phyloP scores from a whole-genome alignment of 53 echinoderm and acorn worm species.

The Astropecten irregularis region DNA sequence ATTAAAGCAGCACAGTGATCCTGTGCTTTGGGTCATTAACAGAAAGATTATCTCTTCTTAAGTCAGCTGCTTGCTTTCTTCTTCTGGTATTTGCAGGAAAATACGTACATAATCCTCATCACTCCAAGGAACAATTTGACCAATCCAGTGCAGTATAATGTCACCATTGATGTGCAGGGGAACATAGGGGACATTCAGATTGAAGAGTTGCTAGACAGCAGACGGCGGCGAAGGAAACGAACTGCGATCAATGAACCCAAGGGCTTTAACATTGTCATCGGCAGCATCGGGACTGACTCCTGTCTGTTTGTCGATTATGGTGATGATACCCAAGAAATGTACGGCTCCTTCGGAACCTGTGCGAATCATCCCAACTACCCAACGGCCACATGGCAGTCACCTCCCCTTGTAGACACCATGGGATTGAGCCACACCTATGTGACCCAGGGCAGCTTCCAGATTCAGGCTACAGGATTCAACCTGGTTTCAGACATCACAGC shows the following conservation, averaged over 20 bases:
- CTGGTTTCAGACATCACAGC: slow-evolving; percentile 52
- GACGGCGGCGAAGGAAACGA: too few species aligned
- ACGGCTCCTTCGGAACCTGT: slow-evolving; percentile 54
- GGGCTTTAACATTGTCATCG: slow-evolving; percentile 43
- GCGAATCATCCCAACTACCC: slow-evolving; percentile 39
- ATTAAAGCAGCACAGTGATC: too few species aligned
- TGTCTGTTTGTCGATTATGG: slow-evolving; percentile 77
- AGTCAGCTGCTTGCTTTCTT: too few species aligned
- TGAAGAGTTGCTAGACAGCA: background rate
- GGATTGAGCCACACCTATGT: slow-evolving; percentile 47
- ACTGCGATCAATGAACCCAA: slow-evolving; percentile 9
- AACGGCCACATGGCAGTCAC: slow-evolving; percentile 6
- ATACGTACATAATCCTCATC: background rate
- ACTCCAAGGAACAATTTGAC: background rate
- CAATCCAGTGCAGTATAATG: background rate
- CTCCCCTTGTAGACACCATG: background rate
- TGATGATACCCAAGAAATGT: slow-evolving; percentile 26
- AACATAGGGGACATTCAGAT: slow-evolving; percentile 47
- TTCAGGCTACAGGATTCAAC: slow-evolving; percentile 66
- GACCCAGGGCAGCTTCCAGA: slow-evolving; percentile 48
- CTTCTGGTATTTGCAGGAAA: background rate
- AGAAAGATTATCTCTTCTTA: too few species aligned
- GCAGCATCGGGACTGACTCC: slow-evolving; percentile 58
- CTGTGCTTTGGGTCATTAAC: too few species aligned
- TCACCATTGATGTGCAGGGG: background rate